These are phyloP conservation scores for Melanotaenia maccullochi DNA, from an alignment of 2,797 vertebrate species.

Conservation along the genomic window DNA sequence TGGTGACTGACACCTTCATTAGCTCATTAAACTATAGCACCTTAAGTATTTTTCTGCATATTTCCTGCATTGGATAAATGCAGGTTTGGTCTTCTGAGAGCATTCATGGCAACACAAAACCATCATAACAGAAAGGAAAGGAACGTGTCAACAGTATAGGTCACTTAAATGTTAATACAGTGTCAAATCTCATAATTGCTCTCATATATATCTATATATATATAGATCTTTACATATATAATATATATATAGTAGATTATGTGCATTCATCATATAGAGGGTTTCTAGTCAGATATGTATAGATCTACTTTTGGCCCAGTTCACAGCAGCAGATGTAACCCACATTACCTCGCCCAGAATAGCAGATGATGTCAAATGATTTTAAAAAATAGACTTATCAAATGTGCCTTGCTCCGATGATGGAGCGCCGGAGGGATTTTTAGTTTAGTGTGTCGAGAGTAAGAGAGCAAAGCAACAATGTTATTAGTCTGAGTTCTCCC, in stretches of 20 bases:
- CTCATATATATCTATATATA: no score
- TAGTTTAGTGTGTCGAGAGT: constrained; percentile 22
- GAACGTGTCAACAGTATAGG: neutral
- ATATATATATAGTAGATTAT: no score
- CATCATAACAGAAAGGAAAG: neutral
- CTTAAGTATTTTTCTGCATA: neutral
- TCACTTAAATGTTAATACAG: neutral
- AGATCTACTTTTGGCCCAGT: constrained; percentile 44
- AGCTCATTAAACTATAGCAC: neutral
- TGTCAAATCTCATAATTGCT: neutral
- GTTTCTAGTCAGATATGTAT: constrained; percentile 24
- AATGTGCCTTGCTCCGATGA: constrained; percentile 55
- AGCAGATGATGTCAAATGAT: constrained; percentile 61
- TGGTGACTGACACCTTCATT: neutral
- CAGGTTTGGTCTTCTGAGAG: neutral
- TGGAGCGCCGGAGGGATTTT: neutral
- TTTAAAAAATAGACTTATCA: constrained; percentile 74
- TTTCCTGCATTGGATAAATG: neutral
- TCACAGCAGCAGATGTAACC: constrained; percentile 75
- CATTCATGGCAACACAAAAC: neutral
- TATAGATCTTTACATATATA: no score
- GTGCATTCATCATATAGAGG: constrained; percentile 1
- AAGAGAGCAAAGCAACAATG: constrained; percentile 24
- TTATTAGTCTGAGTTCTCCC: constrained; percentile 4
- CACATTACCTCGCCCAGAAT: constrained; percentile 73